These are phyloP conservation scores for Nyctibius bracteatus DNA, from an alignment of 2,113 vertebrate species.

Conservation along the genomic window DNA sequence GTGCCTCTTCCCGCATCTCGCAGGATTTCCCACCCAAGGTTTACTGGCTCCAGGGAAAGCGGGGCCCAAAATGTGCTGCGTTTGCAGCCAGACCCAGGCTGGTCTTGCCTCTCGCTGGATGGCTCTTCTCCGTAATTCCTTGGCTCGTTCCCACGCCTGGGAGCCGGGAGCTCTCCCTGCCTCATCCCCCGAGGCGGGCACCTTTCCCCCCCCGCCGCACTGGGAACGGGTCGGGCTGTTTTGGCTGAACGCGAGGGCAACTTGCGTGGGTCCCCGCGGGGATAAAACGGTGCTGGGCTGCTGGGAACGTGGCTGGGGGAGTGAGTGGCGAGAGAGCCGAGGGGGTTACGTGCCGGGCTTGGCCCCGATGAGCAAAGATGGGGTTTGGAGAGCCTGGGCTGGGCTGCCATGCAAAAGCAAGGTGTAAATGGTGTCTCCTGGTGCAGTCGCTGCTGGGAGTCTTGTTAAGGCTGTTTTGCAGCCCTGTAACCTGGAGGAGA, in stretches of 20 bases:
- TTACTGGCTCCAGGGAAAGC: not conserved
- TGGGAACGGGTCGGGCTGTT: fast-evolving
- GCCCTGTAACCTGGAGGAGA: fast-evolving
- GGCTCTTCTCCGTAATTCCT: not conserved
- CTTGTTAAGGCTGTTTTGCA: not conserved
- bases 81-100: not conserved
- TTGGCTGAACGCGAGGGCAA: not conserved
- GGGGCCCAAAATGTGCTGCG: fast-evolving
- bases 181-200: not conserved
- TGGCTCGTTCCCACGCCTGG: not conserved
- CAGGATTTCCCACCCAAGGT: conserved; percentile 27
- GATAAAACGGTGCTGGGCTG: not conserved
- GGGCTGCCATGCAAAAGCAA: not conserved
- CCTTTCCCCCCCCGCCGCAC: fast-evolving
- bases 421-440: not conserved
- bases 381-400: not conserved
- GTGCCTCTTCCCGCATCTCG: conserved; percentile 22
- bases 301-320: not conserved
- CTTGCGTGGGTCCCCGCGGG: fast-evolving
- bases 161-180: not conserved
- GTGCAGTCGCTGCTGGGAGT: not conserved
- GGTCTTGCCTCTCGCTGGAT: not conserved
- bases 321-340: fast-evolving
- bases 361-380: not conserved
- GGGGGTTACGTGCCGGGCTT: not conserved